Percentiles rank a stretch among this genome's conserved stretches.
Evolutionary conservation across 2,113 vertebrate genomes (phyloP).

Genomic region (Hemiprocne comata): DNA sequence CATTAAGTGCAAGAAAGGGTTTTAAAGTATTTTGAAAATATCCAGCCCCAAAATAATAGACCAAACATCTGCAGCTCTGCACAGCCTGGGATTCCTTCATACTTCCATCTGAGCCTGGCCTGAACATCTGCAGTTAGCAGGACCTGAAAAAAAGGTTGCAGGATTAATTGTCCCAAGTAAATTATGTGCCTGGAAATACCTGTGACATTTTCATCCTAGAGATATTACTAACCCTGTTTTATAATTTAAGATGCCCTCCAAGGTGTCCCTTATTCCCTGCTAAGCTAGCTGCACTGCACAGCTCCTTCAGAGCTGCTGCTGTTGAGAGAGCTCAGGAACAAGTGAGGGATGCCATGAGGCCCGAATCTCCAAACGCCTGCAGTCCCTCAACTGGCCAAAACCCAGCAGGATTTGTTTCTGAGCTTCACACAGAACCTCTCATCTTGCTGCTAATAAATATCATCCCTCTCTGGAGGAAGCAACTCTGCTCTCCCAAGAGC

Average conservation of each 20-base stretch:
- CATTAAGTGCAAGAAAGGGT: fast-evolving
- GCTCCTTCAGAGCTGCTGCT: neutral
- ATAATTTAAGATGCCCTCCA: neutral
- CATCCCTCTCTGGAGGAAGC: neutral
- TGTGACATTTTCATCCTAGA: neutral
- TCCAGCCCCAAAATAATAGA: neutral
- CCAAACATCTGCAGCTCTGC: neutral
- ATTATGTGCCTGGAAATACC: neutral
- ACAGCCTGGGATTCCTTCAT: neutral
- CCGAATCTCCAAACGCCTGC: neutral
- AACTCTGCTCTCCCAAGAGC: neutral
- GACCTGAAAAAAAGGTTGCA: neutral
- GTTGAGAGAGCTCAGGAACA: neutral
- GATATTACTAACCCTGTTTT: neutral
- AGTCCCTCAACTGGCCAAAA: neutral
- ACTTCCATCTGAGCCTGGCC: neutral
- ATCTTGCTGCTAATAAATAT: neutral
- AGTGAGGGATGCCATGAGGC: neutral
- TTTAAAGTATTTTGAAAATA: neutral
- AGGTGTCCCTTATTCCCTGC: neutral
- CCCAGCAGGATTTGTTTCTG: neutral
- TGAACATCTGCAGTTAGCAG: neutral
- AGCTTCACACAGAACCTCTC: neutral
- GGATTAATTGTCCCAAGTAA: neutral
- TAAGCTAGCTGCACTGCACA: neutral